phyloP scores from a whole-genome alignment of 1,140 invertebrate species.

The Heliconius melpomene region DNA sequence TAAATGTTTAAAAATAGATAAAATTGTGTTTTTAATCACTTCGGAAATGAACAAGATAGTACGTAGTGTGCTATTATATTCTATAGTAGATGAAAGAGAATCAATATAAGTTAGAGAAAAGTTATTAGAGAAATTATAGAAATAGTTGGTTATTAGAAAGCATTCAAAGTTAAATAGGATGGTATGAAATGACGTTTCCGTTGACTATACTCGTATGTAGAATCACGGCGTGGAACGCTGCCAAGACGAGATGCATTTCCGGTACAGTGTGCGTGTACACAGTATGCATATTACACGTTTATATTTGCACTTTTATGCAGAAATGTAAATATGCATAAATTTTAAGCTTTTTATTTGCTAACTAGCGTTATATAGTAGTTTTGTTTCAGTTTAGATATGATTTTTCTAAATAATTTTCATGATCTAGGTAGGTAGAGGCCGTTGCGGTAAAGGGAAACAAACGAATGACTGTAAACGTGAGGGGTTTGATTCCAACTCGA shows the following conservation, averaged over 20 bases:
- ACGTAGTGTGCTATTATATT: too few species aligned
- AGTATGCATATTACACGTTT: background rate
- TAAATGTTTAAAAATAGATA: too few species aligned
- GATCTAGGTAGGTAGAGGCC: too few species aligned
- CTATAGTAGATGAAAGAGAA: background rate
- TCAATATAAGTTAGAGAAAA: background rate
- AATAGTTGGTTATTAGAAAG: background rate
- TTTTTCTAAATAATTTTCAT: too few species aligned
- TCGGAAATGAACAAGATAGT: too few species aligned
- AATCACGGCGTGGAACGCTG: constrained; percentile 5
- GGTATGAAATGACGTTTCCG: constrained; percentile 7
- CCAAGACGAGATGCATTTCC: constrained; percentile 3
- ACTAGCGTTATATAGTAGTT: too few species aligned
- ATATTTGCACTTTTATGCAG: background rate
- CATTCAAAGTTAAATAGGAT: background rate
- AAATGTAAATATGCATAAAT: background rate
- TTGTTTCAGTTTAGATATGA: too few species aligned
- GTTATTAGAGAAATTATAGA: background rate
- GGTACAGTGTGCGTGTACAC: background rate
- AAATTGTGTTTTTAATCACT: too few species aligned
- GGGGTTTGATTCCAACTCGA: too few species aligned
- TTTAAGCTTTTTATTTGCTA: too few species aligned
- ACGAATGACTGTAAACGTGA: too few species aligned
- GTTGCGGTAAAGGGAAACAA: too few species aligned
- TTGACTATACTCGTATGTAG: background rate